A percentile compares a stretch with the other conserved stretches of the same genome.
Evolutionary conservation across 2,888 invertebrate species (phyloP).

Genomic region (Hanleya hanleyi): DNA sequence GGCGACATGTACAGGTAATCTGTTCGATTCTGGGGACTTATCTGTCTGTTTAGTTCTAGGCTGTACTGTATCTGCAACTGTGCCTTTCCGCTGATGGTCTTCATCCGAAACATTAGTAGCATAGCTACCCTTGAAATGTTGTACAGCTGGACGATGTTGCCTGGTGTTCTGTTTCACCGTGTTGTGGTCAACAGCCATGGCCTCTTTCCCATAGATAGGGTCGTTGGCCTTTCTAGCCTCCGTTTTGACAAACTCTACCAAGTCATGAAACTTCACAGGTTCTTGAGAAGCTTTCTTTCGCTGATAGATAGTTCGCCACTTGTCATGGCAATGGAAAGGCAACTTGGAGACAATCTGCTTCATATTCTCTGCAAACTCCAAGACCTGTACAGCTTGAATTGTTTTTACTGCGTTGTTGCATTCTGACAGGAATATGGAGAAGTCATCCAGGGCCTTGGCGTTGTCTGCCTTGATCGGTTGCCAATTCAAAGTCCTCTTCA

Average conservation of each 20-base stretch:
- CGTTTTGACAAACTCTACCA: slow-evolving; percentile 14
- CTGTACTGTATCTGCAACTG: too few relatives aligned
- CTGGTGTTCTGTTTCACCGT: not conserved
- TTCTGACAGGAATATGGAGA: not conserved
- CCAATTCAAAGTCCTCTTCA: not conserved
- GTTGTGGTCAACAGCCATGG: not conserved
- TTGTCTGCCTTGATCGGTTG: not conserved
- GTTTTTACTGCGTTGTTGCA: not conserved
- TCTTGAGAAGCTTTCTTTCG: not conserved
- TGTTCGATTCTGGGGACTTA: too few relatives aligned
- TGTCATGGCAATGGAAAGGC: not conserved
- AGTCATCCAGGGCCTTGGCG: not conserved
- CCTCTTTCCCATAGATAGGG: slow-evolving; percentile 21
- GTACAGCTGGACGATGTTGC: too few relatives aligned
- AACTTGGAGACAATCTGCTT: not conserved
- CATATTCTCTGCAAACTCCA: not conserved
- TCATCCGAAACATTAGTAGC: not conserved
- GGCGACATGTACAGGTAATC: too few relatives aligned
- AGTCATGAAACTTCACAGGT: slow-evolving; percentile 4
- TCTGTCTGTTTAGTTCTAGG: too few relatives aligned
- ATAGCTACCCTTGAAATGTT: not conserved
- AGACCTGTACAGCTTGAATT: not conserved
- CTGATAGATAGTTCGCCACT: not conserved
- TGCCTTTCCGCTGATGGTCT: too few relatives aligned
- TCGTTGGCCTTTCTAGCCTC: slow-evolving; percentile 19